A percentile compares a stretch with the other conserved stretches of the same genome.
Conservation (phyloP, 2,888 invertebrate species). For the Callimorpha dominula region DNA sequence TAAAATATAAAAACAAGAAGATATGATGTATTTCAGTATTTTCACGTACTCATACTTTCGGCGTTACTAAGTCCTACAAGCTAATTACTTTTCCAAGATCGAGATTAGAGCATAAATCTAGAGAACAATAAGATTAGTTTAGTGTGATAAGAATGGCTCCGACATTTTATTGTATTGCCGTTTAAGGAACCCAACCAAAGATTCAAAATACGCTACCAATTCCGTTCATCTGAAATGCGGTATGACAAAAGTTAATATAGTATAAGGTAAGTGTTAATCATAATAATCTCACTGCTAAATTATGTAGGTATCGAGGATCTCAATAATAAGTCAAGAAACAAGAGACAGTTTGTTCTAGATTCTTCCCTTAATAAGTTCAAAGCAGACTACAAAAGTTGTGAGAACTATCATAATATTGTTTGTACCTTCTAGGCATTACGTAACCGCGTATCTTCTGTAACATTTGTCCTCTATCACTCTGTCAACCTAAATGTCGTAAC, state of each 20-base stretch:
- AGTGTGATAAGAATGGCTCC: neutral
- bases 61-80: neutral
- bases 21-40: neutral
- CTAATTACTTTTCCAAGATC: neutral
- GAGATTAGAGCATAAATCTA: neutral
- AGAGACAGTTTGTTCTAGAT: too few relatives aligned
- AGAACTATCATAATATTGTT: neutral
- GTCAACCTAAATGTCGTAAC: slow-evolving; percentile 7
- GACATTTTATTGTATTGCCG: neutral
- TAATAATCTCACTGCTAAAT: neutral
- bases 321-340: too few relatives aligned
- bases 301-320: too few relatives aligned
- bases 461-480: neutral
- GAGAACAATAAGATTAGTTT: neutral
- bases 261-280: neutral
- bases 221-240: neutral
- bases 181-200: neutral
- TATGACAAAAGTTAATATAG: neutral
- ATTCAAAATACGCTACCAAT: neutral
- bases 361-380: too few relatives aligned
- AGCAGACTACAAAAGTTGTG: too few relatives aligned
- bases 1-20: neutral
- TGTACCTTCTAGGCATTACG: neutral
- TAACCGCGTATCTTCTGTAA: neutral
- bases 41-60: neutral